Evolutionary conservation across 1,140 invertebrate species (phyloP), one percentile per base, ranked within the genome.

Genomic region (Stenopsyche tienmushanensis): DNA sequence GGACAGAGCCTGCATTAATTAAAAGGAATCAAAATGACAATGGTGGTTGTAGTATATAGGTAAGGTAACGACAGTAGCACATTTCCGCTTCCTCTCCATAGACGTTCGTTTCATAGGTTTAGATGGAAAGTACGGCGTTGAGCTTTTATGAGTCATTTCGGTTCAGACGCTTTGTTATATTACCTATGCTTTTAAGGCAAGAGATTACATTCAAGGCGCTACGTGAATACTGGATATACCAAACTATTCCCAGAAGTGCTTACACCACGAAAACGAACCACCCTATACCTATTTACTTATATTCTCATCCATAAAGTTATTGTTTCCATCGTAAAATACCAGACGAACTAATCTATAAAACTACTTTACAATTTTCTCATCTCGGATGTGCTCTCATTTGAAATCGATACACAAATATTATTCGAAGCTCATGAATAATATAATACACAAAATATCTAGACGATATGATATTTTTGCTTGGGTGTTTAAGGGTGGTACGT

Each of bases 141-240:
- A 59, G 66, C 53, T 69, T 69, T 69, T 69, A 69, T 65, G 67
- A 63, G 47, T 69, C 67, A 65, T 69, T 69, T 69, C 67, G 67
- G 67, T 69, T 65, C 67, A 44, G 67, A 49, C 67, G 67, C 67
- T 69, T 69, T 69, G 67, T 69, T 69, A 69, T 69, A 69, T 65
- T 69, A 62, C 63, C 67, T 63, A 58, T 57, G 63, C 63, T 69
- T 69, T 69, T 69, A 69, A 69, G 59, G 63, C 67, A 23, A 52
- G 57, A 69, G 67, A 69, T 69, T 69, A 65, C 67, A 62, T 69
- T 63, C 58, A 47, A 54, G 24, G 57, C 58, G 9, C 44, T 62
- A 53, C 65, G 57, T 66, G 57, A 65, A 59, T 52, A 59, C 45
- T 15, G 54, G 18, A 47, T 21, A 44, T 25, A 47, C 17, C 10